Evolutionary conservation across 2,797 vertebrate genomes (phyloP).

Genomic region (Poecilia gillii): DNA sequence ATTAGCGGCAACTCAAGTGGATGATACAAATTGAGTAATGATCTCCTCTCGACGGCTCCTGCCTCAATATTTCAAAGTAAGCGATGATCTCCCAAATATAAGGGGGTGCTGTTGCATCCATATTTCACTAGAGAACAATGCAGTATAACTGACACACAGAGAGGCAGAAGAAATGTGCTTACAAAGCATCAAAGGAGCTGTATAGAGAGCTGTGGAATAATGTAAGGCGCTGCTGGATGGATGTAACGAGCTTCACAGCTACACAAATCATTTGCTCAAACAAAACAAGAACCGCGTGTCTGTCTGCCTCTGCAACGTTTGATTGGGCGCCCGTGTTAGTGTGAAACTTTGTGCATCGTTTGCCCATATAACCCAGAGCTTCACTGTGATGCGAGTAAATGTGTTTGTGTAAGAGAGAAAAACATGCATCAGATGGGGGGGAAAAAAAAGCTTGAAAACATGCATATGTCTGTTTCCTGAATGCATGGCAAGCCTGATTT

Average conservation of each 20-base stretch:
- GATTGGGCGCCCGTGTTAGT: conserved; percentile 64
- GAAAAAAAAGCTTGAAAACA: conserved; percentile 21
- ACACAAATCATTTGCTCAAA: conserved; percentile 79
- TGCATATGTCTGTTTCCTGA: conserved; percentile 37
- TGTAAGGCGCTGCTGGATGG: conserved; percentile 71
- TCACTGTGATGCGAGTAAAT: conserved; percentile 5
- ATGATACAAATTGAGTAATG: conserved; percentile 73
- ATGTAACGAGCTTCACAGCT: conserved; percentile 76
- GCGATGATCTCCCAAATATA: conserved; percentile 73
- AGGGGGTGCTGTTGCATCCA: conserved; percentile 70
- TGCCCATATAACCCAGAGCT: conserved; percentile 56
- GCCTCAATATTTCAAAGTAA: conserved; percentile 76
- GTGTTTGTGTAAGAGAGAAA: conserved; percentile 9
- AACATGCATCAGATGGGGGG: conserved; percentile 24
- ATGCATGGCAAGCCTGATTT: conserved; percentile 56
- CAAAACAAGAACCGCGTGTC: conserved; percentile 71
- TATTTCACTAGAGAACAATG: conserved; percentile 78
- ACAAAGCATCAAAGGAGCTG: conserved; percentile 79
- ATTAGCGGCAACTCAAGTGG: conserved; percentile 73
- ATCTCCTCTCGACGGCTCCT: conserved; percentile 54
- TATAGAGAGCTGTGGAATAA: conserved; percentile 74
- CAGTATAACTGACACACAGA: conserved; percentile 64
- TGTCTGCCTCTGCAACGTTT: conserved; percentile 67
- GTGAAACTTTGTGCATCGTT: conserved; percentile 67
- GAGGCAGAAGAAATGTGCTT: conserved; percentile 73